phyloP scores from a whole-genome alignment of 2,888 invertebrate genomes.

The Lycaena phlaeas region DNA sequence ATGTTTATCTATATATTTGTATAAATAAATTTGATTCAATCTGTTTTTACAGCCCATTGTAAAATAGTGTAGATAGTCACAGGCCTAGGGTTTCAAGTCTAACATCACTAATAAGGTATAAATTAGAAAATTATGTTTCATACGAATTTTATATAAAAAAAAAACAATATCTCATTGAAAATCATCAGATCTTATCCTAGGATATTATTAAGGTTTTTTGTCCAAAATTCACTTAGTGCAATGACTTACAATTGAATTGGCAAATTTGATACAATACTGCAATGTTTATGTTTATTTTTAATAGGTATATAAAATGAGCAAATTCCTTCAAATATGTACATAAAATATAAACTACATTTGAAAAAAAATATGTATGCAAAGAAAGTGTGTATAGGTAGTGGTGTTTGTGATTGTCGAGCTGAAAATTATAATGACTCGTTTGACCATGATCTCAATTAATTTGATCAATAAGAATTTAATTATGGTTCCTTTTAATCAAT shows the following conservation, averaged over 20 bases:
- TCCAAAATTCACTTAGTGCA: constrained; percentile 4
- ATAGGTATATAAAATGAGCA: constrained; percentile 12
- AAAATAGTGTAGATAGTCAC: constrained; percentile 18
- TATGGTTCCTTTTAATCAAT: too few relatives aligned
- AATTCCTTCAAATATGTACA: too few relatives aligned
- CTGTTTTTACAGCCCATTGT: constrained; percentile 13
- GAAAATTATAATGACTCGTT: too few relatives aligned
- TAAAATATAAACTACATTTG: too few relatives aligned
- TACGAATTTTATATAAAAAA: constrained; percentile 4
- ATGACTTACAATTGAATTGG: constrained; percentile 10
- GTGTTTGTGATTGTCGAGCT: too few relatives aligned
- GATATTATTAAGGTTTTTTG: background rate
- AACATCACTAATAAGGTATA: background rate
- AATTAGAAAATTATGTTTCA: constrained; percentile 1
- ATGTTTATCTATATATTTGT: constrained; percentile 12
- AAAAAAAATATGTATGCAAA: too few relatives aligned
- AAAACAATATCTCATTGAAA: constrained; percentile 3
- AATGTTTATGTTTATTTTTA: constrained; percentile 11
- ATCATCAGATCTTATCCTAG: constrained; percentile 5
- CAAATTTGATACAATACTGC: constrained; percentile 3
- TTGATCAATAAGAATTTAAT: too few relatives aligned
- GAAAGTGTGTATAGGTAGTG: too few relatives aligned
- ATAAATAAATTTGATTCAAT: constrained; percentile 11
- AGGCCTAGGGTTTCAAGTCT: constrained; percentile 10
- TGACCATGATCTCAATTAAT: too few relatives aligned